phyloP scores from a whole-genome alignment of 64 coral and sea anemone genomes.

The Stichodactyla mertensii region DNA sequence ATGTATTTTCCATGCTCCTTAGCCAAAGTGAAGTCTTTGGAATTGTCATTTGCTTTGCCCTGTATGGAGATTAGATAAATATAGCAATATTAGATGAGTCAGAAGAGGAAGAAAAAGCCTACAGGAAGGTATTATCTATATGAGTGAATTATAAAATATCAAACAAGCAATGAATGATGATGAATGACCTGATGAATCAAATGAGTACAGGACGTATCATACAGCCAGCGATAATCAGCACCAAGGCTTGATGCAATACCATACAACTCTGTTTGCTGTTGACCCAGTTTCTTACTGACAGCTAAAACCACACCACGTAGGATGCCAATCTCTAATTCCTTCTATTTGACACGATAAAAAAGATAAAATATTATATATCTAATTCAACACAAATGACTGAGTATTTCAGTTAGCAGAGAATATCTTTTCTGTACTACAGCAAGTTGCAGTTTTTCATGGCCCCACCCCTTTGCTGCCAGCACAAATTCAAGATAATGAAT shows the following conservation, averaged over 20 bases:
- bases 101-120: no score
- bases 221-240: slow-evolving; percentile 87
- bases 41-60: slow-evolving; percentile 77
- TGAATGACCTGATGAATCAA: slow-evolving; percentile 82
- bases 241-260: slow-evolving; percentile 59
- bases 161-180: no score
- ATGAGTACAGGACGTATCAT: slow-evolving; percentile 86
- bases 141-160: no score
- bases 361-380: background rate
- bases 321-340: slow-evolving; percentile 26
- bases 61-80: background rate
- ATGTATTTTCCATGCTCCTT: slow-evolving; percentile 63
- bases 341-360: background rate
- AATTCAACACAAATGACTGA: background rate
- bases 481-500: no score
- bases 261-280: slow-evolving; percentile 76
- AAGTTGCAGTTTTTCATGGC: no score
- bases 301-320: slow-evolving; percentile 71
- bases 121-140: no score
- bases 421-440: no score
- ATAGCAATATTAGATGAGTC: no score
- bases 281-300: slow-evolving; percentile 78
- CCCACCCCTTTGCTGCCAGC: no score
- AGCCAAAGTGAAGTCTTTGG: slow-evolving; percentile 57
- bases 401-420: no score